Conservation (phyloP, 2,797 vertebrate genomes). For the Oreonectes daqikongensis region DNA sequence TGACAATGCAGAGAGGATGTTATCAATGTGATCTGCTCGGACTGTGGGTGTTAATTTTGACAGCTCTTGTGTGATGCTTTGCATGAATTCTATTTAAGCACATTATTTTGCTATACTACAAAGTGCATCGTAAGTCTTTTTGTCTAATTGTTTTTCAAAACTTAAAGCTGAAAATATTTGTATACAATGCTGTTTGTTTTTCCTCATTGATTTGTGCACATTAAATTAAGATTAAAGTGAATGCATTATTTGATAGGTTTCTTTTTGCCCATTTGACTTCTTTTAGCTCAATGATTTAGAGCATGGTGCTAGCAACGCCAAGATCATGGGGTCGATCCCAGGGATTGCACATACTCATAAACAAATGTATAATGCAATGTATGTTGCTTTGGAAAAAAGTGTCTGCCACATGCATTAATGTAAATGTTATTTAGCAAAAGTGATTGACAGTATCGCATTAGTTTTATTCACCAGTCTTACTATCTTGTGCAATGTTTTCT, state of each 20-base stretch:
- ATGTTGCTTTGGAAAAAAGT: no score
- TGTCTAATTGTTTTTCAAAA: background rate
- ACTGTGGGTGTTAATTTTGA: slow-evolving; percentile 26
- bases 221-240: background rate
- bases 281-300: no score
- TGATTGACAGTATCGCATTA: slow-evolving; percentile 7
- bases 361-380: no score
- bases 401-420: no score
- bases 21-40: background rate
- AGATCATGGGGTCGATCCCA: no score
- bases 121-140: no score
- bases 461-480: background rate
- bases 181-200: background rate
- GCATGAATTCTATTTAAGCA: background rate
- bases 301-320: no score
- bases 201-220: background rate
- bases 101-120: background rate
- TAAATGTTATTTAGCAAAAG: background rate
- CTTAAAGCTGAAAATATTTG: background rate
- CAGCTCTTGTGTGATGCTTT: slow-evolving; percentile 8
- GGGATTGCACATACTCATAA: no score
- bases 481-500: background rate
- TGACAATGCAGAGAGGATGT: background rate
- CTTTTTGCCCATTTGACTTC: slow-evolving; percentile 2
- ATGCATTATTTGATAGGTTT: background rate